Evolutionary conservation across 2,113 vertebrate species (phyloP).

Genomic region (Pelobates fuscus): DNA sequence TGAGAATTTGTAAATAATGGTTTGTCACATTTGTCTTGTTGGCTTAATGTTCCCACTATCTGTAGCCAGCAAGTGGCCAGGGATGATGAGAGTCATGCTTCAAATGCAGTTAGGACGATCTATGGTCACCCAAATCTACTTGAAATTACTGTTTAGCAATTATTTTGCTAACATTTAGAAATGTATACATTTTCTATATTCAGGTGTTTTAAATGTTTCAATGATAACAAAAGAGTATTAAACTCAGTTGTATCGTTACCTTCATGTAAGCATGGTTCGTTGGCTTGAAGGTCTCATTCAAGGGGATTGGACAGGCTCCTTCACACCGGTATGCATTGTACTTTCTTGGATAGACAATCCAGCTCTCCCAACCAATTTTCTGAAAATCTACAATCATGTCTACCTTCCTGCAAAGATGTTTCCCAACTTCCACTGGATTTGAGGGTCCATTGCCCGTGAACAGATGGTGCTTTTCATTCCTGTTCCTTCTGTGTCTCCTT

Average conservation of each 20-base stretch:
- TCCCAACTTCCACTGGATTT: background rate
- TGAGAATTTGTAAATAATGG: too few species aligned
- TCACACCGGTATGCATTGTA: slow-evolving; percentile 86
- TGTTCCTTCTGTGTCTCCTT: slow-evolving; percentile 78
- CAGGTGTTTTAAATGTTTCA: background rate
- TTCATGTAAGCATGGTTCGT: slow-evolving; percentile 92
- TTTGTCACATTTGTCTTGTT: too few species aligned
- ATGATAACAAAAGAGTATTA: background rate
- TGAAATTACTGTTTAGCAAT: too few species aligned
- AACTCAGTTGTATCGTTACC: slow-evolving; percentile 63
- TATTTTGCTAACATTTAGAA: too few species aligned
- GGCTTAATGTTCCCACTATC: too few species aligned
- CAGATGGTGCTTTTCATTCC: slow-evolving; percentile 64
- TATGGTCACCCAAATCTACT: too few species aligned
- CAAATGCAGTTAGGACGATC: too few species aligned
- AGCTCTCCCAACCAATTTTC: slow-evolving; percentile 84
- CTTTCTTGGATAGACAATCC: slow-evolving; percentile 82
- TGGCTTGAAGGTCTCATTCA: slow-evolving; percentile 83
- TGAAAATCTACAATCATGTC: slow-evolving; percentile 90
- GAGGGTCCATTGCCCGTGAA: fast-evolving
- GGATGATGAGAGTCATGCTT: too few species aligned
- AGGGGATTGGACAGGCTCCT: slow-evolving; percentile 76
- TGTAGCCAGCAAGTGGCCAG: too few species aligned
- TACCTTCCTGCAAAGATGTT: slow-evolving; percentile 67
- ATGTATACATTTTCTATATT: too few species aligned